A percentile compares a stretch with the other conserved stretches of the same genome.
These are phyloP conservation scores for Myotis planiceps DNA, from an alignment of 2,797 vertebrate species.

Conservation along the genomic window DNA sequence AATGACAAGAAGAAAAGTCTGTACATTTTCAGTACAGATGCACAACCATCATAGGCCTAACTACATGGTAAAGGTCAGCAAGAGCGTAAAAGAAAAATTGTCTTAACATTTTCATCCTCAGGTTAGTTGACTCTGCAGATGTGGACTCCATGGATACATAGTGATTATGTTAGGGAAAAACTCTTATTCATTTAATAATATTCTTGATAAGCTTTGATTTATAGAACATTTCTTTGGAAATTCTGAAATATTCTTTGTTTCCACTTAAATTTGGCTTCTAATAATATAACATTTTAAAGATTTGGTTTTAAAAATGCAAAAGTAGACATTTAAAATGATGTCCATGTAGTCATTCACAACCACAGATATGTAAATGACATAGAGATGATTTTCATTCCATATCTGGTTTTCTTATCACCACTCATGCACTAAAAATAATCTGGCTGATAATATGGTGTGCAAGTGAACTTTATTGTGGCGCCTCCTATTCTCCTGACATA, in stretches of 20 bases:
- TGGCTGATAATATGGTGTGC: neutral
- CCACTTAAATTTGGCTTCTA: neutral
- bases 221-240: neutral
- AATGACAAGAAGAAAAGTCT: neutral
- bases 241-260: neutral
- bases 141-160: neutral
- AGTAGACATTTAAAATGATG: neutral
- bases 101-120: neutral
- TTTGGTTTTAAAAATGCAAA: neutral
- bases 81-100: neutral
- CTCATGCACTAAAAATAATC: neutral
- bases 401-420: neutral
- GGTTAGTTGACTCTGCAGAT: neutral
- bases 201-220: neutral
- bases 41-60: neutral
- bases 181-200: neutral
- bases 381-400: neutral
- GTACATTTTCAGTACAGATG: too few species aligned
- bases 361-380: neutral
- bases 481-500: neutral
- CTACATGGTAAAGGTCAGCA: neutral
- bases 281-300: neutral
- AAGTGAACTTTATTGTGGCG: neutral
- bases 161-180: neutral
- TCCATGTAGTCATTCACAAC: neutral